Base-by-base conservation (phyloP, 1,140 invertebrate genomes). In the Oppia nitens region DNA sequence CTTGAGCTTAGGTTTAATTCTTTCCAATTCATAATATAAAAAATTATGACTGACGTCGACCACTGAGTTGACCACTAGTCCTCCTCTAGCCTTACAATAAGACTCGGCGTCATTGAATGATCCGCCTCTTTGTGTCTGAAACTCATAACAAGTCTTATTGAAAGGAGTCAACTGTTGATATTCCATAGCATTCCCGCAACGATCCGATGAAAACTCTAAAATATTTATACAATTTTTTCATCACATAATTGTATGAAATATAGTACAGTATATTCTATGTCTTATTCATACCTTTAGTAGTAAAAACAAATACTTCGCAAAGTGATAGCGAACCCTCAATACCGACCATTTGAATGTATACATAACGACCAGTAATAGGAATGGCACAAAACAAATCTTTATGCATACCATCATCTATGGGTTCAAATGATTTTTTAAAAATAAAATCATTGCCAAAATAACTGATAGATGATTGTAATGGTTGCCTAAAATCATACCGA, bases 301-400 rank as follows among this genome's bases (percentile, higher is more conserved):
- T 86, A 66, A 90, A 92, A 1, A 91, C 84, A 74, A 91, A 84
- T 1, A 92, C 87, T 74, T 93, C 87, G 68, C 88, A 92, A 0
- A 92, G 72, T 4, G 86, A 88, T 17, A 93, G 71, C 11, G 85
- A 87, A 21, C 86, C 86, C 71, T 92, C 87, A 1, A 89, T 85
- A 0, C 87, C 87, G 1, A 91, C 87, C 54, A 91, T 77, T 71
- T 91, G 87, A 23, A 93, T 76, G 68, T 84, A 88, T 27, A 93
- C 87, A 66, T 84, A 85, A 64, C 90, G 83, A 0, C 89, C 89
- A 27, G 84, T 74, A 48, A 91, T 72, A 2, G 85, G 79, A 50
- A 86, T 75, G 0, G 87, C 87, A 70, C 89, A 93, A 1, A 79
- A 79, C 68, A 93, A 87, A 20, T 85, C 85, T 73, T 89, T 89